Conservation (phyloP, 2,113 vertebrate species). For the Leucosticte australis region DNA sequence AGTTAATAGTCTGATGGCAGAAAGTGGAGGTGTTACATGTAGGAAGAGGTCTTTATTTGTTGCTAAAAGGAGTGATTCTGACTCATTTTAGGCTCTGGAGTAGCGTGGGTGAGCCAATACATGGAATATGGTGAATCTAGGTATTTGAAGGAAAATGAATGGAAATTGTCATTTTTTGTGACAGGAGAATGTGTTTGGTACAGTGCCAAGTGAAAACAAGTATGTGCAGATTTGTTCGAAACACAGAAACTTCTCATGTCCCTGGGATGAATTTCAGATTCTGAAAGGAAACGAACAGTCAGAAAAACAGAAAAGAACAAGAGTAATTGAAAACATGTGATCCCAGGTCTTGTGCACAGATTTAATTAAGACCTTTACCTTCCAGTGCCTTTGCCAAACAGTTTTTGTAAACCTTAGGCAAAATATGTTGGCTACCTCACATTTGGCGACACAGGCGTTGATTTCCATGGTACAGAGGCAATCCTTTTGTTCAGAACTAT, state of each 20-base stretch:
- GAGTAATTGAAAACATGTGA: background rate
- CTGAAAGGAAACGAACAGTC: background rate
- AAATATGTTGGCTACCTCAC: conserved; percentile 12
- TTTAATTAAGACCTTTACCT: conserved; percentile 63
- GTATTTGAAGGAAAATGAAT: background rate
- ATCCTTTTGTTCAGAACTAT: conserved; percentile 66
- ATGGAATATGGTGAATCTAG: background rate
- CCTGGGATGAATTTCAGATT: conserved; percentile 13
- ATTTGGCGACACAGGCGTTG: background rate
- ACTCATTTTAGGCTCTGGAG: background rate
- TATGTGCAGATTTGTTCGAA: background rate
- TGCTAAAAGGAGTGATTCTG: background rate
- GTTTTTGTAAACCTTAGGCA: conserved; percentile 11
- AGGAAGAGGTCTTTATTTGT: background rate
- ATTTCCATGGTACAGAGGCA: conserved; percentile 59
- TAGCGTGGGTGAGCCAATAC: background rate
- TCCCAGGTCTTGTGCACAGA: background rate
- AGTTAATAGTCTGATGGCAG: background rate
- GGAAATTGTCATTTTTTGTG: background rate
- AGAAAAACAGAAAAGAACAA: background rate
- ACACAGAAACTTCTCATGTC: background rate
- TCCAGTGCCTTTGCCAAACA: conserved; percentile 37
- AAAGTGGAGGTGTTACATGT: background rate
- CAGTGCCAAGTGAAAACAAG: background rate
- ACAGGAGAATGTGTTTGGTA: background rate